These are phyloP conservation scores for Indri indri DNA, from an alignment of 2,113 vertebrate genomes.

Conservation along the genomic window DNA sequence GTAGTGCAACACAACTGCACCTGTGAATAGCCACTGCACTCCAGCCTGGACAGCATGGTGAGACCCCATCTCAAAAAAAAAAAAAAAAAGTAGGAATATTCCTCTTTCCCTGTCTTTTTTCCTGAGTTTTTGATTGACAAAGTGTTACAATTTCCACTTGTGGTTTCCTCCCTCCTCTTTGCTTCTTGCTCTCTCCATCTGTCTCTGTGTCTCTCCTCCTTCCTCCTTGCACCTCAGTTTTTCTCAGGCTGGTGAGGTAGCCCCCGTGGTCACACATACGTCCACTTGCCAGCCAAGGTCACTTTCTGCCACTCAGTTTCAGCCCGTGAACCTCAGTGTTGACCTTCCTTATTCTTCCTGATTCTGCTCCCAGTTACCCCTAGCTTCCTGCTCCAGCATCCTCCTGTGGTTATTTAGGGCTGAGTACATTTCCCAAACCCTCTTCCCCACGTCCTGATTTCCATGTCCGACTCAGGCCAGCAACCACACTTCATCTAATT, in stretches of 20 bases:
- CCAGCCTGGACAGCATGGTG: too few species aligned
- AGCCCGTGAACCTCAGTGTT: not conserved
- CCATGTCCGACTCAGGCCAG: not conserved
- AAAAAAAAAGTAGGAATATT: not conserved
- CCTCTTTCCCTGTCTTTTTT: not conserved
- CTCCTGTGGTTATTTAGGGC: not conserved
- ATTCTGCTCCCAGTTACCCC: not conserved
- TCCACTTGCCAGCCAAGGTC: not conserved
- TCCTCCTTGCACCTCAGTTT: not conserved
- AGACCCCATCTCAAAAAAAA: too few species aligned
- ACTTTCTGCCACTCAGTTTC: not conserved
- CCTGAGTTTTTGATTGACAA: slow-evolving; percentile 1
- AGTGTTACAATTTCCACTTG: not conserved
- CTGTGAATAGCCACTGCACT: too few species aligned
- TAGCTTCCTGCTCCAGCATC: not conserved
- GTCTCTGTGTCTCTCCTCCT: not conserved
- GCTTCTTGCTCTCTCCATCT: not conserved
- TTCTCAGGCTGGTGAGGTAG: not conserved
- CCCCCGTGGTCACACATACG: not conserved
- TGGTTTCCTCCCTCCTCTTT: not conserved
- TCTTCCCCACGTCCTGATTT: not conserved
- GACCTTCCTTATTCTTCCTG: not conserved
- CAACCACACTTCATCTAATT: not conserved
- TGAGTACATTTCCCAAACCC: not conserved
- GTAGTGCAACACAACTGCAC: too few species aligned